A percentile compares a stretch with the other conserved stretches of the same genome.
Conservation (phyloP, 2,797 vertebrate species). For the Florisuga fusca region DNA sequence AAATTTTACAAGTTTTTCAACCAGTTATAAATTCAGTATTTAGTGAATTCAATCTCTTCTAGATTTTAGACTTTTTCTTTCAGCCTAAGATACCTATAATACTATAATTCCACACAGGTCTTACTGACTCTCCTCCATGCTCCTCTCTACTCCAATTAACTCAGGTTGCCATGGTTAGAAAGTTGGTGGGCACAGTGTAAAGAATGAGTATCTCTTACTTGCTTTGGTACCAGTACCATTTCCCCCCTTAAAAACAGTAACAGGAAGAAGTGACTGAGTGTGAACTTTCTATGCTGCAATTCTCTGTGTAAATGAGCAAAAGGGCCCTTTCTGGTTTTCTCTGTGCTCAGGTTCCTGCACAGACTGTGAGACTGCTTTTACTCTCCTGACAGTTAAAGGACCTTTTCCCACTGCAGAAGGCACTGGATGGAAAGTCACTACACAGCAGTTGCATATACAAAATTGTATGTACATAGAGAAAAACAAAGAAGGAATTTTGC, state of each 20-base stretch:
- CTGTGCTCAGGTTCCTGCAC: not conserved
- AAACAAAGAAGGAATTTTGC: slow-evolving; percentile 51
- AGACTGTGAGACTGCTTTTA: not conserved
- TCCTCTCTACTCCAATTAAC: not conserved
- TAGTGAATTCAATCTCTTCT: not conserved
- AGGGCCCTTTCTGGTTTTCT: not conserved
- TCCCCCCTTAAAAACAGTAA: not conserved
- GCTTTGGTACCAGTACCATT: not conserved
- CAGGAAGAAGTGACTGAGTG: not conserved
- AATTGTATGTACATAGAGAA: not conserved
- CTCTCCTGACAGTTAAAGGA: not conserved
- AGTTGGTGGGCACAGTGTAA: not conserved
- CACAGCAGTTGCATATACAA: not conserved
- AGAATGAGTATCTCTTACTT: not conserved
- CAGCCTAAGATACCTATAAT: not conserved
- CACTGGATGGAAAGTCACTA: slow-evolving; percentile 27
- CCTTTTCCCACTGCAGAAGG: slow-evolving; percentile 1
- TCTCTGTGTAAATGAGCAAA: not conserved
- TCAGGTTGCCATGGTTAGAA: not conserved
- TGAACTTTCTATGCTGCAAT: not conserved
- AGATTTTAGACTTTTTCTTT: not conserved
- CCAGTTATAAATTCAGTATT: not conserved
- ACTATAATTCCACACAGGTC: not conserved
- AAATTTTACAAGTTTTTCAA: not conserved
- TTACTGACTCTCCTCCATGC: not conserved